A percentile compares a stretch with the other conserved stretches of the same genome.
These are phyloP conservation scores for Achlya flavicornis DNA, from an alignment of 2,888 invertebrate species.

Conservation along the genomic window DNA sequence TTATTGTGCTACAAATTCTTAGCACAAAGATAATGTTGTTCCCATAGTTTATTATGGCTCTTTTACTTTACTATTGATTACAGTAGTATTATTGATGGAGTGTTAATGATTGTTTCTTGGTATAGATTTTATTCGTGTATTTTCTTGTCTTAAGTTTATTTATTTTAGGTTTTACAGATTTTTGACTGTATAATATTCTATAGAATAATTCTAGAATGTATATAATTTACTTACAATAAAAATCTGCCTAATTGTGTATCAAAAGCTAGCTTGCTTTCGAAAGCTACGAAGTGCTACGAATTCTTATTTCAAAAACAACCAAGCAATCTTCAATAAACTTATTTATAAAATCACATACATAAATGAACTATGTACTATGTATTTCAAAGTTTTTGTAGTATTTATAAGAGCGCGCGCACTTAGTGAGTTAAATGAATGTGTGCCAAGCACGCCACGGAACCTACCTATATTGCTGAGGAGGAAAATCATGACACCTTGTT, in stretches of 20 bases:
- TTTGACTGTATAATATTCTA: too few species aligned
- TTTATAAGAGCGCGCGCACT: conserved; percentile 41
- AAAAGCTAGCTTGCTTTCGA: too few species aligned
- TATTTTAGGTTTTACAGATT: too few species aligned
- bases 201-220: too few species aligned
- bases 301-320: not conserved
- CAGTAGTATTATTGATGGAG: too few species aligned
- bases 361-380: conserved; percentile 9
- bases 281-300: not conserved
- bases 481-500: conserved; percentile 39
- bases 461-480: conserved; percentile 19
- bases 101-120: too few species aligned
- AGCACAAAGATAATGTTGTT: not conserved
- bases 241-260: too few species aligned
- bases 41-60: too few species aligned
- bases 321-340: not conserved
- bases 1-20: not conserved
- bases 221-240: too few species aligned
- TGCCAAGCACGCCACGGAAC: conserved; percentile 45
- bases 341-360: conserved; percentile 12
- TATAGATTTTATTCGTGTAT: too few species aligned
- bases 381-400: conserved; percentile 26
- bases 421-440: conserved; percentile 37
- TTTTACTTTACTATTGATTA: too few species aligned
- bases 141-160: too few species aligned